phyloP scores from a whole-genome alignment of 2,797 vertebrate genomes.

The Kryptopterus vitreolus region DNA sequence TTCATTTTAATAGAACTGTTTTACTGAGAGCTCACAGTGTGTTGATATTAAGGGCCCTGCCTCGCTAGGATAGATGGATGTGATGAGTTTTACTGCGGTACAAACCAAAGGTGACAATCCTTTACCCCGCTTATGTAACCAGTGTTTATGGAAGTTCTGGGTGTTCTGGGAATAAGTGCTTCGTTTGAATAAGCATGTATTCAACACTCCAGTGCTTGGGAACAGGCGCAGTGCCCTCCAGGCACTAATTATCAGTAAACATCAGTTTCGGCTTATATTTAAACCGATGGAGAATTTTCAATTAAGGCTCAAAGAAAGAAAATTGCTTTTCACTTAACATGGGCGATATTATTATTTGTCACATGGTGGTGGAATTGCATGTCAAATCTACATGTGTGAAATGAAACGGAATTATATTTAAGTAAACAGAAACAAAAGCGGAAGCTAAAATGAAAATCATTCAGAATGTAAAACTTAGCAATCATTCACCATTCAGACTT shows the following conservation, averaged over 20 bases:
- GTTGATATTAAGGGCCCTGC: constrained; percentile 38
- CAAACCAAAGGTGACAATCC: constrained; percentile 24
- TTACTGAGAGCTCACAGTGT: constrained; percentile 23
- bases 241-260: constrained; percentile 20
- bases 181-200: constrained; percentile 27
- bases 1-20: constrained; percentile 16
- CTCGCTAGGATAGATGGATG: constrained; percentile 22
- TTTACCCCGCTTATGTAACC: constrained; percentile 26
- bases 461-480: background rate
- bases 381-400: background rate
- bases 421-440: too few species aligned
- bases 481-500: background rate
- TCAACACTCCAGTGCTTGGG: constrained; percentile 13
- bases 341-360: too few species aligned
- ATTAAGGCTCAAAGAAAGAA: background rate
- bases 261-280: constrained; percentile 13
- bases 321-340: background rate
- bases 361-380: too few species aligned
- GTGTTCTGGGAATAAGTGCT: constrained; percentile 28
- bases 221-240: constrained; percentile 16
- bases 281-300: background rate
- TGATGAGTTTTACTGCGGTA: constrained; percentile 30
- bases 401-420: too few species aligned
- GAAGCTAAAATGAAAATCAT: background rate
- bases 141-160: constrained; percentile 33